Percentiles rank a stretch among this genome's conserved stretches.
Evolutionary conservation across 2,888 invertebrate genomes (phyloP).

Genomic region (Troides aeacus): DNA sequence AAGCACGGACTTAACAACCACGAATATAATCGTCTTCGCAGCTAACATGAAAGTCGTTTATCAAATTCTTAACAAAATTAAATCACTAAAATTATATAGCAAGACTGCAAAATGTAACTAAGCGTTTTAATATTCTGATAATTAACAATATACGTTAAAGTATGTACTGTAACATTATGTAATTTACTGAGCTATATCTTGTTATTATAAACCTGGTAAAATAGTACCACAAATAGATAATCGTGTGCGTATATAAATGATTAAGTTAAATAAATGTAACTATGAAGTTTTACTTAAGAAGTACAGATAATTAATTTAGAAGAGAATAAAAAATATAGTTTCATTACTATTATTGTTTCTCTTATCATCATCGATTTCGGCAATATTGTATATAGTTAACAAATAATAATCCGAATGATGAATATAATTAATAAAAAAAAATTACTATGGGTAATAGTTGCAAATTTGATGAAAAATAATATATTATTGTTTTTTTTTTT

Average conservation of each 20-base stretch:
- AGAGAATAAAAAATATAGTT: not conserved
- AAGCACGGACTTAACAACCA: too few relatives aligned
- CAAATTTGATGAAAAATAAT: too few relatives aligned
- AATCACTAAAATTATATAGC: too few relatives aligned
- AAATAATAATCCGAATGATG: not conserved
- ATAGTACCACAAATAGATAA: not conserved
- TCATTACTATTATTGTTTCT: not conserved
- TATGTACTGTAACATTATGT: not conserved
- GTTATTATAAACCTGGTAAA: not conserved
- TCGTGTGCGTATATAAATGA: not conserved
- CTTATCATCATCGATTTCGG: conserved; percentile 11
- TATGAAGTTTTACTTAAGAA: not conserved
- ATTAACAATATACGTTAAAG: not conserved
- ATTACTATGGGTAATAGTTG: too few relatives aligned
- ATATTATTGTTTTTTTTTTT: not conserved
- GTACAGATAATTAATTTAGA: too few relatives aligned
- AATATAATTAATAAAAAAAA: too few relatives aligned
- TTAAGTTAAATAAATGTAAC: not conserved
- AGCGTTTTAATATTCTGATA: not conserved
- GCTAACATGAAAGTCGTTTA: too few relatives aligned
- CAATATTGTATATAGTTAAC: conserved; percentile 14
- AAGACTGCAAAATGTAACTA: not conserved
- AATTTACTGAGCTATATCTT: too few relatives aligned
- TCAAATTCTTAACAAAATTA: too few relatives aligned
- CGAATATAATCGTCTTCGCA: too few relatives aligned